phyloP scores from a whole-genome alignment of 2,888 invertebrate genomes.

The Idaea dimidiata region DNA sequence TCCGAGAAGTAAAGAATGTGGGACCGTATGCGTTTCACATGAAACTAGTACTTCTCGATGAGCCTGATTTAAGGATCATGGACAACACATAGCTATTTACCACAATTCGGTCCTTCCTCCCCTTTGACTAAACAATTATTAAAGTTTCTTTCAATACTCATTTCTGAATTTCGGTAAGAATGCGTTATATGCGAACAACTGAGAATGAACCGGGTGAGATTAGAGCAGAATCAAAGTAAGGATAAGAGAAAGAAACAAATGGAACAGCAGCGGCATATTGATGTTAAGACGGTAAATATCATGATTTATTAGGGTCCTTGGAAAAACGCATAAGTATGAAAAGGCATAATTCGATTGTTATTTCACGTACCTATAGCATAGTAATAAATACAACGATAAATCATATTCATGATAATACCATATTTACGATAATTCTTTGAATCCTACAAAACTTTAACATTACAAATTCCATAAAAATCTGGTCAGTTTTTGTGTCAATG shows the following conservation, averaged over 20 bases:
- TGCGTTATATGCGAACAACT: not conserved
- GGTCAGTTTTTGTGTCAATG: not conserved
- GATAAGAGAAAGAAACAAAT: not conserved
- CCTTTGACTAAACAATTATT: not conserved
- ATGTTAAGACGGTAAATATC: not conserved
- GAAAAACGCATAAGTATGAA: not conserved
- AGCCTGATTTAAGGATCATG: slow-evolving; percentile 6
- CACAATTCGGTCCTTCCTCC: not conserved
- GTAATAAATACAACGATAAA: not conserved
- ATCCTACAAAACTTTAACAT: too few species aligned
- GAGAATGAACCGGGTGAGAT: not conserved
- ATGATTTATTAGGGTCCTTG: not conserved
- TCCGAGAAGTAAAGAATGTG: not conserved
- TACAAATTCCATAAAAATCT: too few species aligned
- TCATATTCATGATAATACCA: too few species aligned
- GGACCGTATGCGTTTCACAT: not conserved
- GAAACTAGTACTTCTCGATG: slow-evolving; percentile 7
- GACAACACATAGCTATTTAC: slow-evolving; percentile 6
- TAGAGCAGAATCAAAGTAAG: not conserved
- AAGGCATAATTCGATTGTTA: not conserved
- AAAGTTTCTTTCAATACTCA: not conserved
- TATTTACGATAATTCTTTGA: too few species aligned
- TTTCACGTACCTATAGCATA: not conserved
- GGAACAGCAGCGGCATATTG: not conserved
- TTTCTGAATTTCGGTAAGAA: not conserved